Evolutionary conservation across 2,888 invertebrate species (phyloP), one percentile per base, ranked within the genome.

Genomic region (Anticlea derivata): DNA sequence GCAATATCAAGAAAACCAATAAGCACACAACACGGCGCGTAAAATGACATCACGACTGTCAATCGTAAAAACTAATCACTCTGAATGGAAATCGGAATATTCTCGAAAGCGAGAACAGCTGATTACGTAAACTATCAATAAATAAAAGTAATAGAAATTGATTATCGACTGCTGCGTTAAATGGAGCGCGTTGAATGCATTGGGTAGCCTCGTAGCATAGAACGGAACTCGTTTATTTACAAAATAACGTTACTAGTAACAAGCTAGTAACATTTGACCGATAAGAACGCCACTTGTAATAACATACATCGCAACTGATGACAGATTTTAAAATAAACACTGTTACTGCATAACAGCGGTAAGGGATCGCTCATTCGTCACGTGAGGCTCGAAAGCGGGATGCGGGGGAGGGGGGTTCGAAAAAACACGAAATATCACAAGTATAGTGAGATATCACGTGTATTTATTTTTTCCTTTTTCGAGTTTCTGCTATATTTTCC

Each of bases 191-290:
- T 37, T 44, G 12, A 30, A 31, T 34, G 34, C 24, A 27, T 31
- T 40, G 31, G 40, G 47, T 47, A 27, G 31, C 7, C 34, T 24
- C 38, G 44, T 56, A 40, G 23, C 35, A 40, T 40, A 47, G 27
- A 46, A 49, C 37, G 37, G 24, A 50, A 56, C 54, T 31, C n/a
- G 51, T 51, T 43, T 54, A 47, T 47, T 50, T 47, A 47, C 40
- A 41, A 39, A 34, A 12, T 35, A 35, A 53, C 35, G 41, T 33
- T 34, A 49, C 39, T 43, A 23, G 11, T 38, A 30, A 41, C 47
- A 62, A n/a, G 48, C 54, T 55, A n/a, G n/a, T n/a, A n/a, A n/a
- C n/a, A 55, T 47, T 56, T 65, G 65, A 67, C 66, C 63, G 69
- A 71, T 74, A 73, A 68, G 61, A 65, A 60, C 65, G 39, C 47